Percentiles rank a stretch among this genome's conserved stretches.
Evolutionary conservation across 2,797 vertebrate species (phyloP).

Genomic region (Helicolenus hilgendorfi): DNA sequence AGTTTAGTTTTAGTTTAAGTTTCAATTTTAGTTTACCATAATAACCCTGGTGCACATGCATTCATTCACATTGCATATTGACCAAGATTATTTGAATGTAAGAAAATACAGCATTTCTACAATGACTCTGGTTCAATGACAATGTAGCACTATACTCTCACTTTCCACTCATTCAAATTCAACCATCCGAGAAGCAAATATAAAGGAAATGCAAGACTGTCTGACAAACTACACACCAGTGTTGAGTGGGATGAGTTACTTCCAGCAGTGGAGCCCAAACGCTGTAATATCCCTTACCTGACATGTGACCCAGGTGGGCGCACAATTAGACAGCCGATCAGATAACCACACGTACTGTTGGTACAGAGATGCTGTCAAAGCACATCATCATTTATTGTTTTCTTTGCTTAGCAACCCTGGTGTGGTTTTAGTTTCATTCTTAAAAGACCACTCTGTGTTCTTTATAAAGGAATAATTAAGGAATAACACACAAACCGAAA

Average conservation of each 20-base stretch:
- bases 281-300: slow-evolving; percentile 26
- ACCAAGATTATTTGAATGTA: neutral
- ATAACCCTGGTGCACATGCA: neutral
- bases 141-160: neutral
- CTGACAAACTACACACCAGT: neutral
- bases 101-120: neutral
- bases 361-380: neutral
- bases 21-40: too few species aligned
- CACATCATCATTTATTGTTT: too few species aligned
- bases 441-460: neutral
- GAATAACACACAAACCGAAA: neutral
- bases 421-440: neutral
- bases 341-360: neutral
- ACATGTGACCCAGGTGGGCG: slow-evolving; percentile 3
- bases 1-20: too few species aligned
- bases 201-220: neutral
- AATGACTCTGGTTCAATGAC: neutral
- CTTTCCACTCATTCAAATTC: neutral
- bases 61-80: neutral
- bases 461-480: neutral
- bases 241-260: neutral
- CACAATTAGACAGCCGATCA: neutral
- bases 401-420: neutral
- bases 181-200: neutral
- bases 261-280: slow-evolving; percentile 10